These are phyloP conservation scores for Cheumatopsyche charites DNA, from an alignment of 1,140 invertebrate genomes.

Conservation along the genomic window DNA sequence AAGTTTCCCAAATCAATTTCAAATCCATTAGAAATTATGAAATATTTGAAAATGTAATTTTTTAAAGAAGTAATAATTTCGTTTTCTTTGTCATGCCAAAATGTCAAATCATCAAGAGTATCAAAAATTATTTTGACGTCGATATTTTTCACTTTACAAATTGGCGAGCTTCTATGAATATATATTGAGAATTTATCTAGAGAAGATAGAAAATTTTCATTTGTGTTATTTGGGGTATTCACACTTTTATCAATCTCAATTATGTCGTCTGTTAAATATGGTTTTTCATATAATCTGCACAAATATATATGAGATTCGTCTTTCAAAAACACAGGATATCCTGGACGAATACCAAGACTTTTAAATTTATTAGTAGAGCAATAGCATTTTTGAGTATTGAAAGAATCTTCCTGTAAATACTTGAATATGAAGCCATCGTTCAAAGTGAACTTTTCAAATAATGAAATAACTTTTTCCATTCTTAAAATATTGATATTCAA, in stretches of 20 bases:
- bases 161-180: not conserved
- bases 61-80: slow-evolving; percentile 35
- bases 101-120: slow-evolving; percentile 23
- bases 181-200: too few relatives aligned
- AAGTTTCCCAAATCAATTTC: slow-evolving; percentile 27
- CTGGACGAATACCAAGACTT: slow-evolving; percentile 23
- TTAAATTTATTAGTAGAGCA: slow-evolving; percentile 32
- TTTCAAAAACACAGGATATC: slow-evolving; percentile 24
- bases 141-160: slow-evolving; percentile 8
- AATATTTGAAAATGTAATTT: slow-evolving; percentile 37
- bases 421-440: slow-evolving; percentile 22
- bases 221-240: not conserved
- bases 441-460: slow-evolving; percentile 34
- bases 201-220: too few relatives aligned
- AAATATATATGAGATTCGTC: slow-evolving; percentile 1
- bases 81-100: slow-evolving; percentile 33
- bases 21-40: slow-evolving; percentile 32
- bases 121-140: slow-evolving; percentile 41
- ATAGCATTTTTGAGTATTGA: slow-evolving; percentile 44
- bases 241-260: slow-evolving; percentile 40
- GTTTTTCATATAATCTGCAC: slow-evolving; percentile 40
- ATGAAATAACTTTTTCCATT: slow-evolving; percentile 39
- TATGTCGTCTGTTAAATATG: slow-evolving; percentile 25
- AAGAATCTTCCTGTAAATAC: slow-evolving; percentile 25
- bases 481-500: too few relatives aligned